Conservation (phyloP, 2,888 invertebrate genomes). For the Cataglyphis livida region DNA sequence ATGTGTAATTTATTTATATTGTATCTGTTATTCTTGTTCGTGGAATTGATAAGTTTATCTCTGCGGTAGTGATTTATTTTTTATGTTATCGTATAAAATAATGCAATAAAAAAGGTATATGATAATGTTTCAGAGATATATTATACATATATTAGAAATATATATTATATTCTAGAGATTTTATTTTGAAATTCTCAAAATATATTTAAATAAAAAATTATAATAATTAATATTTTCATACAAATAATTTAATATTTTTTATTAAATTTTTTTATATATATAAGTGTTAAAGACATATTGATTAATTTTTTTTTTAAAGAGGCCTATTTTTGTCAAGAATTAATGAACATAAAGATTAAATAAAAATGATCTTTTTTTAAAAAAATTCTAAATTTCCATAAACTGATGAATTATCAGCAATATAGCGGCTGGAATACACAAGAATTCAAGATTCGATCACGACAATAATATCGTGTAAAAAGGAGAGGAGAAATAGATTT, state of each 20-base stretch:
- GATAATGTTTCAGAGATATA: background rate
- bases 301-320: background rate
- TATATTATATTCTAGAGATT: background rate
- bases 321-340: background rate
- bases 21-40: background rate
- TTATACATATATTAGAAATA: background rate
- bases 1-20: background rate
- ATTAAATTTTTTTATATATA: background rate
- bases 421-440: background rate
- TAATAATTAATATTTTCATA: background rate
- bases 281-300: background rate
- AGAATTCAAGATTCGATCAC: slow-evolving; percentile 28
- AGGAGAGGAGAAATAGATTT: background rate
- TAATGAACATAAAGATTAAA: slow-evolving; percentile 2
- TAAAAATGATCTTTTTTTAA: background rate
- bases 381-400: background rate
- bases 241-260: background rate
- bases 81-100: background rate
- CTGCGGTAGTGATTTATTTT: background rate
- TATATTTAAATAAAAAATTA: slow-evolving; percentile 4
- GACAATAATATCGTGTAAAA: slow-evolving; percentile 40
- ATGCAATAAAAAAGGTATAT: background rate
- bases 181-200: background rate
- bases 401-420: slow-evolving; percentile 21
- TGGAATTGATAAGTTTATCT: background rate